A percentile compares a stretch with the other conserved stretches of the same genome.
phyloP scores from a whole-genome alignment of 2,113 vertebrate genomes.

The Menidia beryllina region DNA sequence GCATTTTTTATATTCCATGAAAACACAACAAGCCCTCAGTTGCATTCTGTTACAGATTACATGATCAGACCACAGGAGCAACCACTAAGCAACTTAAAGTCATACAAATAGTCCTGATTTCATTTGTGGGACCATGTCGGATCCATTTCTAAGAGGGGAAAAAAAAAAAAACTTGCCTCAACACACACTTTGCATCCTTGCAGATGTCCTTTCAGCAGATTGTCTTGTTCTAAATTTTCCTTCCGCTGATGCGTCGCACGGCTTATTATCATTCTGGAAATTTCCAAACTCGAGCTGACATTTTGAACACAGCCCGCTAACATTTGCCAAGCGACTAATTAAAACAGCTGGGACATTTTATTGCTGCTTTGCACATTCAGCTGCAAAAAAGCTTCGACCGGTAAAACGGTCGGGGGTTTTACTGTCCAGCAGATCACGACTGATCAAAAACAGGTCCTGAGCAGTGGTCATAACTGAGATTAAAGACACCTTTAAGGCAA shows the following conservation, averaged over 20 bases:
- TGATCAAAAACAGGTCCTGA: not conserved
- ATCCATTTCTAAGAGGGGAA: not conserved
- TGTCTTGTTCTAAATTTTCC: no score
- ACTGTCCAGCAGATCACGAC: not conserved
- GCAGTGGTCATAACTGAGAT: not conserved
- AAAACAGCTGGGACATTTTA: conserved; percentile 13
- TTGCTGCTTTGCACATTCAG: not conserved
- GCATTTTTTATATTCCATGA: conserved; percentile 34
- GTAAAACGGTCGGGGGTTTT: not conserved
- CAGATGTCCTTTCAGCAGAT: not conserved
- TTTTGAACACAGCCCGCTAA: not conserved
- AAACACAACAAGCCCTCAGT: conserved; percentile 20
- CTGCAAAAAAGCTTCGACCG: not conserved
- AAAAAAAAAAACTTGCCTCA: no score
- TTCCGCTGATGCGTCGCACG: not conserved
- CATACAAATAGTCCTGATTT: conserved; percentile 8
- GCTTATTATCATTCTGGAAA: not conserved
- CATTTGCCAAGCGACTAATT: conserved; percentile 4
- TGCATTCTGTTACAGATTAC: conserved; percentile 19
- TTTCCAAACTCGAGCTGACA: not conserved
- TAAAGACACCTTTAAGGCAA: not conserved
- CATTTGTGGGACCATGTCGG: not conserved
- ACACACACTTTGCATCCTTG: not conserved
- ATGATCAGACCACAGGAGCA: conserved; percentile 1
- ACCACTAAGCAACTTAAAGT: conserved; percentile 19